These are phyloP conservation scores for Dicentrarchus labrax DNA, from an alignment of 2,113 vertebrate species.

Conservation along the genomic window DNA sequence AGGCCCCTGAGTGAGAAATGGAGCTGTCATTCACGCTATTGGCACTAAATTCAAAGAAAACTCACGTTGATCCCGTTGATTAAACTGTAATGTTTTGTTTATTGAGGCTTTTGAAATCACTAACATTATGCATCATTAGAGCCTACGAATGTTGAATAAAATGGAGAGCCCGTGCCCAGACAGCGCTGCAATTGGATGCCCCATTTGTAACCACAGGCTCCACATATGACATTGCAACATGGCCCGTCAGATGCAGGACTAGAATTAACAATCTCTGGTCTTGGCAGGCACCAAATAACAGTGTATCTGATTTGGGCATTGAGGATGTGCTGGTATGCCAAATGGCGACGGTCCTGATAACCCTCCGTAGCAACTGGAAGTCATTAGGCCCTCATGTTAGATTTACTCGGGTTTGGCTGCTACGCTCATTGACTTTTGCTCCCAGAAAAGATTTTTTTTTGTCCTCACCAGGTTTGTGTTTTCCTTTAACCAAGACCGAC, in stretches of 20 bases:
- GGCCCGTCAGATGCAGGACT: constrained; percentile 32
- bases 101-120: constrained; percentile 34
- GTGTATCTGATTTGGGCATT: constrained; percentile 41
- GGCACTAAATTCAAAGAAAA: constrained; percentile 6
- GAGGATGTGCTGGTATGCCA: constrained; percentile 56
- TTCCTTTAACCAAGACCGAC: constrained; percentile 1
- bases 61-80: constrained; percentile 18
- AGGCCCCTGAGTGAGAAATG: background rate
- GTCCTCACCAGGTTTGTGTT: constrained; percentile 24
- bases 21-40: constrained; percentile 26
- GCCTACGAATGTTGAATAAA: constrained; percentile 16
- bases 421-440: constrained; percentile 3
- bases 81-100: constrained; percentile 43
- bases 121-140: constrained; percentile 28
- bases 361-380: constrained; percentile 58
- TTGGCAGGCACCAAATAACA: constrained; percentile 3
- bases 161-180: constrained; percentile 17
- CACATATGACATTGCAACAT: constrained; percentile 39
- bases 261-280: constrained; percentile 27
- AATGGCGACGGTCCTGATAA: constrained; percentile 55
- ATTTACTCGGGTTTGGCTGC: constrained; percentile 57
- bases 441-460: background rate
- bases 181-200: constrained; percentile 21
- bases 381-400: constrained; percentile 56
- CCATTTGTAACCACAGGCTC: constrained; percentile 59